Conservation (phyloP, 2,888 invertebrate genomes). For the Agonopterix heracliana region DNA sequence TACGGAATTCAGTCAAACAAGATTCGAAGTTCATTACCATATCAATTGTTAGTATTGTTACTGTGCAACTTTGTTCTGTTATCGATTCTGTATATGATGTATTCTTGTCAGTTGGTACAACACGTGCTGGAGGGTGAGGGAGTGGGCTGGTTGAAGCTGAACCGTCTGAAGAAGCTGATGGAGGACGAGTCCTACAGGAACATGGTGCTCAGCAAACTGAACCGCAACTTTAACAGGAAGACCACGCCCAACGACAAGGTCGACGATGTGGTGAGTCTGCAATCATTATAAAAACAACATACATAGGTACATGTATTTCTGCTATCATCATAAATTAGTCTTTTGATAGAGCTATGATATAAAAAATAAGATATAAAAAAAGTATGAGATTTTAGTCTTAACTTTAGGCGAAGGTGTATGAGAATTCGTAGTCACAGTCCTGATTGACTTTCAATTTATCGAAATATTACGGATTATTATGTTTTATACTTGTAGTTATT, state of each 20-base stretch:
- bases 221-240: slow-evolving; percentile 93
- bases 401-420: too few relatives aligned
- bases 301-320: neutral
- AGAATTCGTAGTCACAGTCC: too few relatives aligned
- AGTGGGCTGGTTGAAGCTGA: slow-evolving; percentile 97
- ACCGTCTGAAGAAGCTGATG: slow-evolving; percentile 95
- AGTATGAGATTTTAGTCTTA: too few relatives aligned
- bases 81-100: too few relatives aligned
- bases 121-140: slow-evolving; percentile 94
- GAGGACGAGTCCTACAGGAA: slow-evolving; percentile 99
- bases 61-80: too few relatives aligned
- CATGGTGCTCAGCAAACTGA: slow-evolving; percentile 95
- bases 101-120: slow-evolving; percentile 78
- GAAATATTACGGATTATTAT: too few relatives aligned
- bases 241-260: slow-evolving; percentile 97
- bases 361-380: too few relatives aligned
- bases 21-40: too few relatives aligned
- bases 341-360: neutral
- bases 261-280: slow-evolving; percentile 92
- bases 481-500: too few relatives aligned
- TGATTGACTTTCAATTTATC: too few relatives aligned
- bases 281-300: neutral
- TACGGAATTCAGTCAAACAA: too few relatives aligned
- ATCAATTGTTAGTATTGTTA: too few relatives aligned
- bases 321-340: neutral